phyloP scores from a whole-genome alignment of 2,888 invertebrate species.

The Tipula vernalis region DNA sequence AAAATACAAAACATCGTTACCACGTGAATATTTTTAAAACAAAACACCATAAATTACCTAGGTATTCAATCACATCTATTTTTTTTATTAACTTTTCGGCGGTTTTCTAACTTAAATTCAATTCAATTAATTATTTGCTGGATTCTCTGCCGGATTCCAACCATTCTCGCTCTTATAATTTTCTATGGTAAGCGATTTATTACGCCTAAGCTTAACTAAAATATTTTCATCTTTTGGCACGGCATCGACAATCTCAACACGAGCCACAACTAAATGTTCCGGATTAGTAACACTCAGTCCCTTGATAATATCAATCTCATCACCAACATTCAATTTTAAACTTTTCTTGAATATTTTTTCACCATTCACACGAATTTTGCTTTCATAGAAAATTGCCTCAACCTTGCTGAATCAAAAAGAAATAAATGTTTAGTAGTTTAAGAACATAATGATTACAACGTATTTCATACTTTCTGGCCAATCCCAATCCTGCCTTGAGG shows the following conservation, averaged over 20 bases:
- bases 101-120: neutral
- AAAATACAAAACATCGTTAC: too few relatives aligned
- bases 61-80: too few relatives aligned
- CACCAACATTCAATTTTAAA: constrained; percentile 48
- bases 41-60: neutral
- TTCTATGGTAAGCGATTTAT: constrained; percentile 58
- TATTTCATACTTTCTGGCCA: constrained; percentile 56
- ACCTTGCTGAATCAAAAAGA: constrained; percentile 48
- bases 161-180: constrained; percentile 43
- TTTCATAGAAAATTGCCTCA: constrained; percentile 67
- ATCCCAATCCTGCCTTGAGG: constrained; percentile 52
- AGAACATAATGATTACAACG: neutral
- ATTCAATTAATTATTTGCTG: constrained; percentile 34
- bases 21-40: neutral
- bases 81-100: neutral
- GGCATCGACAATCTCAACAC: constrained; percentile 51
- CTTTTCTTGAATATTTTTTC: constrained; percentile 66
- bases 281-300: constrained; percentile 53
- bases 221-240: constrained; percentile 43
- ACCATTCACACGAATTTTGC: constrained; percentile 68
- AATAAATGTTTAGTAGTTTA: neutral
- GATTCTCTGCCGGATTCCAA: constrained; percentile 33
- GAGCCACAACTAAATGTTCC: constrained; percentile 51
- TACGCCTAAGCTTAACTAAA: constrained; percentile 47
- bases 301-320: constrained; percentile 68